Base-by-base conservation (phyloP, 1,140 invertebrate species). In the Drosophila bipectinata region DNA sequence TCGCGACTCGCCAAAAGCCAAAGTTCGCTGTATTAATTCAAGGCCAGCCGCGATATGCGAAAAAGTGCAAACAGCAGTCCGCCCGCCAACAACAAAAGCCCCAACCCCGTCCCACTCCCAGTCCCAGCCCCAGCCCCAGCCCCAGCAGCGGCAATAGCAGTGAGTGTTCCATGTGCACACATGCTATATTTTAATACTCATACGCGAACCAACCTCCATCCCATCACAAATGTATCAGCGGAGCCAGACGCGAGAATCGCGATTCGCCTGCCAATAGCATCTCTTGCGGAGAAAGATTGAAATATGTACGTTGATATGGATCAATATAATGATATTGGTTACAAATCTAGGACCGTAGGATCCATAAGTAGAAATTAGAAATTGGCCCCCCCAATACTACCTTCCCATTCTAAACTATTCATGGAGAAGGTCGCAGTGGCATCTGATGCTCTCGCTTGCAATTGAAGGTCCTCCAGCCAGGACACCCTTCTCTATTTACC, bases 11-110 rank as follows among this genome's bases (percentile, higher is more conserved):
- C 56, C 58, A 79, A 82, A 88, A 89, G 84, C 77, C 80, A 89
- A 89, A 89, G 84, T 88, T 89, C 85, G 77, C 77, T 84, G 84
- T 90, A 89, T 89, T 90, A 80, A 74, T 88, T 88, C 84, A 88
- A 88, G 83, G 83, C 84, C 84, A 88, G 84, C 79, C 84, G 84
- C 79, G 73, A 63, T 90, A 82, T 71, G 61, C 61, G 49, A 84
- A 61, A 73, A 57, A 60, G 39, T 59, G 77, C 44, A 68, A 66
- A 80, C 37, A 68, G 56, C 39, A 21, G 56, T 41, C 44, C 39
- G 57, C 32, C 37, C 44, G 10, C 45, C 18, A 61, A 44, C 26
- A 28, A 28, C 26, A 28, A 28, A 28, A 28, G 26, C 6, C 26
- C 26, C 26, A 28, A 7, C 26, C 26, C 26, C 21, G 21, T 21